phyloP scores from a whole-genome alignment of 2,797 vertebrate species.

The Oceanodroma leucorhoa region DNA sequence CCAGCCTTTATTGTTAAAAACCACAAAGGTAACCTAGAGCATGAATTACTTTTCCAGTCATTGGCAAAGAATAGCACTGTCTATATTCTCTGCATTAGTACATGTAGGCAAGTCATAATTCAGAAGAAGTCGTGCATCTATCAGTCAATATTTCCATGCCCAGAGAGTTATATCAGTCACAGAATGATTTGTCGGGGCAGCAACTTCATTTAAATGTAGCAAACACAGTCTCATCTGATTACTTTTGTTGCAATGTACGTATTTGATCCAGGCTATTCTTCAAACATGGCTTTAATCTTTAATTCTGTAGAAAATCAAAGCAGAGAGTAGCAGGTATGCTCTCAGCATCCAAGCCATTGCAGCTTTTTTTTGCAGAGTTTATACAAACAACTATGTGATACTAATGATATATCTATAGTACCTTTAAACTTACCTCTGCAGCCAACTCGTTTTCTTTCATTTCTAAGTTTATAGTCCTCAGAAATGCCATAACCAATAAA shows the following conservation, averaged over 20 bases:
- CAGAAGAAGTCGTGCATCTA: background rate
- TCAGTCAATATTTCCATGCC: slow-evolving; percentile 23
- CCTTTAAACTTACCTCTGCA: background rate
- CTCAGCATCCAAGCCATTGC: background rate
- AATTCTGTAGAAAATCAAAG: background rate
- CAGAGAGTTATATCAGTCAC: background rate
- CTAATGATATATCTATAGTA: background rate
- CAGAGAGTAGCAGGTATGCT: background rate
- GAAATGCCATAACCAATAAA: background rate
- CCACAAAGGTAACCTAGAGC: background rate
- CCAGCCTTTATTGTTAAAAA: background rate
- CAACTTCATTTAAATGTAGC: background rate
- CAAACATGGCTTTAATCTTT: background rate
- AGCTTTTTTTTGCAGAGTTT: background rate
- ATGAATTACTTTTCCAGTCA: slow-evolving; percentile 3
- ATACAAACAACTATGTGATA: background rate
- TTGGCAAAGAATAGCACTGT: background rate
- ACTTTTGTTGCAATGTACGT: background rate
- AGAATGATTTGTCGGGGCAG: background rate
- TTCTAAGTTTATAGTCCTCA: background rate
- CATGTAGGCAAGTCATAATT: background rate
- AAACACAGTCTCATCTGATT: background rate
- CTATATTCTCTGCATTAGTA: background rate
- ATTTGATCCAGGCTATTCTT: background rate
- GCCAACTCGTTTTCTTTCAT: background rate